phyloP scores from a whole-genome alignment of 35 echinoderm and acorn worm species.

The Anneissia japonica region DNA sequence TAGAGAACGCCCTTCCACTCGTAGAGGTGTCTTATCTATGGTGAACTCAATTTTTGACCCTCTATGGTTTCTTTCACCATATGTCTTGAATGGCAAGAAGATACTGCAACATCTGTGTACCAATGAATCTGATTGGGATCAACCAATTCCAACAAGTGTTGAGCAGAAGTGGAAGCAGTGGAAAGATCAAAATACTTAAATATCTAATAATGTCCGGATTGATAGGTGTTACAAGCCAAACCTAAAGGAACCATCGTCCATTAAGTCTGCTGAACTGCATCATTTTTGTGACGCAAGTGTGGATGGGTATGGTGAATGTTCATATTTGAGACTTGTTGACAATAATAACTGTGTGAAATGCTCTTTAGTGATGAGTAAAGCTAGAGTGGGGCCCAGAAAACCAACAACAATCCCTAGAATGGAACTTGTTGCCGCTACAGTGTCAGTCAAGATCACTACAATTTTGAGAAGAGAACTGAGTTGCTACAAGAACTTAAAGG shows the following conservation, averaged over 20 bases:
- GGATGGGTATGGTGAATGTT: conserved; percentile 47
- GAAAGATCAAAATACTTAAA: not conserved
- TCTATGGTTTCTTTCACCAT: not conserved
- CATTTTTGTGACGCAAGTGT: conserved; percentile 73
- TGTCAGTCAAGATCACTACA: conserved; percentile 28
- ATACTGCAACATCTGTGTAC: conserved; percentile 36
- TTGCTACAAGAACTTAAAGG: not conserved
- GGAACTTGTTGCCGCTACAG: conserved; percentile 39
- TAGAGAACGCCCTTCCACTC: conserved; percentile 38
- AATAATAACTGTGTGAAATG: conserved; percentile 23
- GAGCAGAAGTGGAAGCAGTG: conserved; percentile 3
- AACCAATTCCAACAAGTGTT: not conserved
- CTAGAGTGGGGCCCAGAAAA: conserved; percentile 45
- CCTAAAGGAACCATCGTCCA: not conserved
- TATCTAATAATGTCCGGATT: too few species aligned
- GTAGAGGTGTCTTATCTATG: conserved; percentile 44
- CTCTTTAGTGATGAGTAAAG: conserved; percentile 44
- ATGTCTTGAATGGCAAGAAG: not conserved
- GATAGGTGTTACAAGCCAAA: conserved; percentile 46
- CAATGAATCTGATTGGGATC: conserved; percentile 27
- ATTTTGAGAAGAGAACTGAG: not conserved
- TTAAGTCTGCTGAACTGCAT: conserved; percentile 44
- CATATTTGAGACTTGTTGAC: conserved; percentile 43
- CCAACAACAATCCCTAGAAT: conserved; percentile 45
- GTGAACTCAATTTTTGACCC: conserved; percentile 18